Conservation (phyloP, 2,888 invertebrate species). For the Nomada fucata region DNA sequence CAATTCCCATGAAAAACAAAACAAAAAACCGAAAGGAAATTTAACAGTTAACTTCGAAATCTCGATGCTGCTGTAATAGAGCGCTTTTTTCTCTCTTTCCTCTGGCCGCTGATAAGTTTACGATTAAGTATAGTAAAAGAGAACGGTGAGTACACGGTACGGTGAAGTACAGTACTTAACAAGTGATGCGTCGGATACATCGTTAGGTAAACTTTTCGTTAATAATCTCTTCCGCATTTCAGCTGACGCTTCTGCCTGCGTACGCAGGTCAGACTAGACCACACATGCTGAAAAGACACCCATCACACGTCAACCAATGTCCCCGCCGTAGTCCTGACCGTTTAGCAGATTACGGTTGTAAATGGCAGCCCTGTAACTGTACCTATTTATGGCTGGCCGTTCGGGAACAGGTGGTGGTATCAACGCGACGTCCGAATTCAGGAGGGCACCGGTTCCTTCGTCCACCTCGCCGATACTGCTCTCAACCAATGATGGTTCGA, state of each 20-base stretch:
- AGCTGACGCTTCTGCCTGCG: slow-evolving; percentile 74
- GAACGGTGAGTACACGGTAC: slow-evolving; percentile 65
- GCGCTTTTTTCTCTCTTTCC: slow-evolving; percentile 18
- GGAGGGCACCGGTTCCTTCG: slow-evolving; percentile 82
- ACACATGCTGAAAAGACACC: slow-evolving; percentile 93
- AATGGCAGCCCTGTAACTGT: slow-evolving; percentile 89
- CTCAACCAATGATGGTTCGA: slow-evolving; percentile 86
- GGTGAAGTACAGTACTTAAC: slow-evolving; percentile 65
- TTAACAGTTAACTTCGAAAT: slow-evolving; percentile 18
- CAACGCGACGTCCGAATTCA: slow-evolving; percentile 81
- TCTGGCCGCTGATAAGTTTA: slow-evolving; percentile 53
- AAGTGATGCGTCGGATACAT: slow-evolving; percentile 66
- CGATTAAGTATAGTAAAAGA: slow-evolving; percentile 68
- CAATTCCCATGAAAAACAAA: neutral
- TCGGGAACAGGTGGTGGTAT: slow-evolving; percentile 87
- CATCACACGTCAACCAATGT: slow-evolving; percentile 92
- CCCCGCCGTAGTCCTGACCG: slow-evolving; percentile 85
- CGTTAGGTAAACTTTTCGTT: slow-evolving; percentile 59
- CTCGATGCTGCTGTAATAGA: slow-evolving; percentile 53
- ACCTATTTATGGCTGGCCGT: slow-evolving; percentile 87
- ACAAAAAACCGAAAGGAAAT: neutral
- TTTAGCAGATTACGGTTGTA: slow-evolving; percentile 87
- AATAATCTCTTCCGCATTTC: slow-evolving; percentile 62
- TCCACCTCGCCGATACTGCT: slow-evolving; percentile 86
- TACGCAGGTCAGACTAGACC: slow-evolving; percentile 85